Conservation (phyloP, 2,797 vertebrate species). For the Mormyrus proboscirostris region DNA sequence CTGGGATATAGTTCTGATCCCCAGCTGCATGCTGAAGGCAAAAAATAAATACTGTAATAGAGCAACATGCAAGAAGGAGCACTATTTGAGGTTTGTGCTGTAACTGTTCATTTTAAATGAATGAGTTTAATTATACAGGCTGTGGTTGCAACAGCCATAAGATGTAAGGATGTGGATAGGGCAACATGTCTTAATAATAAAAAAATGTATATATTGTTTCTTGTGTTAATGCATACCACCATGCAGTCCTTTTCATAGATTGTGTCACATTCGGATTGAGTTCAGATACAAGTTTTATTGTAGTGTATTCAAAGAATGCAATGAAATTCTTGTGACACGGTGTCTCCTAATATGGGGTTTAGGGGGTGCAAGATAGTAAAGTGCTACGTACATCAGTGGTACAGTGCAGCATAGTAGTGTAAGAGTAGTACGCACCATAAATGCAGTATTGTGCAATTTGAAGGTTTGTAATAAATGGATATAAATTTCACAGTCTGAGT, state of each 20-base stretch:
- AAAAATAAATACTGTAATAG: neutral
- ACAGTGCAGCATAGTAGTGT: neutral
- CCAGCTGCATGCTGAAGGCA: neutral
- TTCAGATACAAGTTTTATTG: neutral
- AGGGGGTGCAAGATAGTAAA: neutral
- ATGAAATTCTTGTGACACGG: neutral
- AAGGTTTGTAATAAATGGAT: neutral
- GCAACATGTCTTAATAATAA: neutral
- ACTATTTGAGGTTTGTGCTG: neutral
- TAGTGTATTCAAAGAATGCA: neutral
- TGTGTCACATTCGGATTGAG: neutral
- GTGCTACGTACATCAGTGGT: neutral
- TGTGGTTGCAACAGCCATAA: neutral
- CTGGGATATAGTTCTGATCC: neutral
- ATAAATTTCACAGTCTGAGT: neutral
- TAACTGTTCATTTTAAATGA: neutral
- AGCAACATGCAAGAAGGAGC: neutral
- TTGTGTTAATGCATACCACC: neutral
- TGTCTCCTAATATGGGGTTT: neutral
- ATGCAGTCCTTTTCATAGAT: neutral
- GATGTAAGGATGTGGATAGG: neutral
- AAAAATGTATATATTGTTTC: neutral
- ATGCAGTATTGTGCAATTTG: neutral
- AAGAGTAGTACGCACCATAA: neutral
- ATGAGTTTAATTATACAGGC: neutral